phyloP scores from a whole-genome alignment of 2,113 vertebrate species.

The Campylomormyrus tamandua region DNA sequence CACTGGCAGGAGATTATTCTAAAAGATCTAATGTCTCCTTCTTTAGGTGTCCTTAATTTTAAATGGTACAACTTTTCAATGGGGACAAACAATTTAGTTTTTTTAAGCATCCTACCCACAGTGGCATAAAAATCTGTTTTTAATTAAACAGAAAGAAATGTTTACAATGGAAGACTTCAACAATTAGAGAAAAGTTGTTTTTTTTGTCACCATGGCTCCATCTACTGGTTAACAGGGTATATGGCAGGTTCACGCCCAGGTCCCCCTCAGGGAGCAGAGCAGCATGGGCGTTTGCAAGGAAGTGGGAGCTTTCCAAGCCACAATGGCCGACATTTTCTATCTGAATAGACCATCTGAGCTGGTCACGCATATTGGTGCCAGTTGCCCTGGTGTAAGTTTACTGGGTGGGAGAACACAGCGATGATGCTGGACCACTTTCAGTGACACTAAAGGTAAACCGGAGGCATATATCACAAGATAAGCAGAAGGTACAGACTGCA shows the following conservation, averaged over 20 bases:
- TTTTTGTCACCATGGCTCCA: conserved; percentile 14
- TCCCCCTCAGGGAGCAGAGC: background rate
- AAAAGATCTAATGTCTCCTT: background rate
- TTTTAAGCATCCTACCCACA: background rate
- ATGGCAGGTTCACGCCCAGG: background rate
- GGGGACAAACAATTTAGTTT: background rate
- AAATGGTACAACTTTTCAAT: background rate
- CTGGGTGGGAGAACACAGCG: background rate
- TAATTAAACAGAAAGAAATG: background rate
- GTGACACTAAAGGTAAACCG: background rate
- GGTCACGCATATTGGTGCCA: background rate
- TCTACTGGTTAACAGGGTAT: conserved; percentile 25
- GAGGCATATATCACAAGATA: background rate
- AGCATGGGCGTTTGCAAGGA: background rate
- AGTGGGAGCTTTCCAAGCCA: background rate
- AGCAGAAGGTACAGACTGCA: background rate
- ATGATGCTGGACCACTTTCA: background rate
- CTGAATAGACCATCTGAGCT: background rate
- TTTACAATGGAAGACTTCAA: background rate
- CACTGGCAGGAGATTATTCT: background rate
- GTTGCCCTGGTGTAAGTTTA: background rate
- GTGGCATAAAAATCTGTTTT: background rate
- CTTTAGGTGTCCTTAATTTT: background rate
- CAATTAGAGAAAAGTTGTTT: background rate
- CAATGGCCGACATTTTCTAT: background rate